Percentiles rank a stretch among this genome's conserved stretches.
Evolutionary conservation across 2,113 vertebrate species (phyloP).

Genomic region (Pteruthius melanotis): DNA sequence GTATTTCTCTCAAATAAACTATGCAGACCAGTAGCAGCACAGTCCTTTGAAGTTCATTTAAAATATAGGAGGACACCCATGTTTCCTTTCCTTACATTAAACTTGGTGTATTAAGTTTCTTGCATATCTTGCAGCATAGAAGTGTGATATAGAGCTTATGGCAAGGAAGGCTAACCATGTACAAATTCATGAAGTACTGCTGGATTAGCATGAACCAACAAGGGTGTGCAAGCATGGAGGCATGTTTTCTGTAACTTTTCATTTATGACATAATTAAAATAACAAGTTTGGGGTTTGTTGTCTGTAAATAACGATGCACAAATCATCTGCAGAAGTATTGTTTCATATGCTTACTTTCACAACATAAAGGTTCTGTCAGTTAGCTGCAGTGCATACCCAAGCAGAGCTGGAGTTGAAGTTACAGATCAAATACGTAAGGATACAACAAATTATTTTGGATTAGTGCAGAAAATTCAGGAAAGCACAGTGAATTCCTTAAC

Average conservation of each 20-base stretch:
- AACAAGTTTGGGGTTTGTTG: conserved; percentile 49
- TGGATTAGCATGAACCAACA: conserved; percentile 64
- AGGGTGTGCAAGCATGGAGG: neutral
- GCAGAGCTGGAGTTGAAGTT: neutral
- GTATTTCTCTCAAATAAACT: conserved; percentile 15
- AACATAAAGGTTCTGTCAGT: neutral
- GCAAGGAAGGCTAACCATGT: conserved; percentile 58
- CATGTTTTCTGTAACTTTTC: conserved; percentile 54
- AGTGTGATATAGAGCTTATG: conserved; percentile 55
- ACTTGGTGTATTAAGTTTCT: conserved; percentile 66
- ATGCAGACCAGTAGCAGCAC: conserved; percentile 1
- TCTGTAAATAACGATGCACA: neutral
- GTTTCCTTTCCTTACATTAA: conserved; percentile 68
- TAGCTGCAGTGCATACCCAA: neutral
- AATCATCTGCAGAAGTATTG: conserved; percentile 39
- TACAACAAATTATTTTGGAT: neutral
- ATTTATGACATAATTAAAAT: conserved; percentile 66
- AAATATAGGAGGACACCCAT: conserved; percentile 54
- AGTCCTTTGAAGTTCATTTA: conserved; percentile 66
- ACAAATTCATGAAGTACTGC: conserved; percentile 63
- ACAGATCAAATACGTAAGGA: neutral
- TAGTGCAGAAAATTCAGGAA: conserved; percentile 13
- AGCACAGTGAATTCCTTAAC: neutral
- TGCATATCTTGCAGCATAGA: conserved; percentile 56
- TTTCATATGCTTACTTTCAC: neutral